Percentiles rank a stretch among this genome's conserved stretches.
Conservation (phyloP, 2,797 vertebrate species). For the Pyrocephalus nanus region DNA sequence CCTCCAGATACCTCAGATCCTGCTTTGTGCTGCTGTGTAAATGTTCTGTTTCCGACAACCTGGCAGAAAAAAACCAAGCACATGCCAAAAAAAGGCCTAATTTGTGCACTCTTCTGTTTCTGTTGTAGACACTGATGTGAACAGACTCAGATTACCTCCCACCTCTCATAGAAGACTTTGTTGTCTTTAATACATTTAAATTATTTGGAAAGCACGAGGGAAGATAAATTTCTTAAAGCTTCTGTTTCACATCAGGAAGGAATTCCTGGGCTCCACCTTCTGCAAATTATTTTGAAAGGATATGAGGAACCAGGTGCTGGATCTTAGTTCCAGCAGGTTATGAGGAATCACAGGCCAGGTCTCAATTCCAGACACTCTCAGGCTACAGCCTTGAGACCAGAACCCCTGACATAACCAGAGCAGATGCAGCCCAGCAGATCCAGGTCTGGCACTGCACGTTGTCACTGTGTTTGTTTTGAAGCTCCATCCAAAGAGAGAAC, state of each 20-base stretch:
- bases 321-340: neutral
- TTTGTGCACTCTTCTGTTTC: neutral
- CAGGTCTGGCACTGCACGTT: neutral
- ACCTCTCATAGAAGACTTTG: neutral
- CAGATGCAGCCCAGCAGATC: neutral
- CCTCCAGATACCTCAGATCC: constrained; percentile 71
- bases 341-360: neutral
- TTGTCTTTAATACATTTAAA: neutral
- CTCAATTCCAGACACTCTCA: neutral
- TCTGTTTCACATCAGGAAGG: neutral
- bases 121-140: neutral
- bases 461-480: neutral
- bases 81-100: neutral
- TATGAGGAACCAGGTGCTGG: neutral
- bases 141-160: neutral
- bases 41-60: constrained; percentile 78
- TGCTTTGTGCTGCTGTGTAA: constrained; percentile 69
- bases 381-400: neutral
- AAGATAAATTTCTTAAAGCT: neutral
- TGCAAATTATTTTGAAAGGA: neutral
- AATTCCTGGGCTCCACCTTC: neutral
- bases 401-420: neutral
- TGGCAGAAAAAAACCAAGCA: constrained; percentile 58
- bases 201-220: neutral
- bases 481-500: neutral